Percentiles rank a stretch among this genome's conserved stretches.
Evolutionary conservation across 2,797 vertebrate genomes (phyloP).

Genomic region (Trichosurus vulpecula): DNA sequence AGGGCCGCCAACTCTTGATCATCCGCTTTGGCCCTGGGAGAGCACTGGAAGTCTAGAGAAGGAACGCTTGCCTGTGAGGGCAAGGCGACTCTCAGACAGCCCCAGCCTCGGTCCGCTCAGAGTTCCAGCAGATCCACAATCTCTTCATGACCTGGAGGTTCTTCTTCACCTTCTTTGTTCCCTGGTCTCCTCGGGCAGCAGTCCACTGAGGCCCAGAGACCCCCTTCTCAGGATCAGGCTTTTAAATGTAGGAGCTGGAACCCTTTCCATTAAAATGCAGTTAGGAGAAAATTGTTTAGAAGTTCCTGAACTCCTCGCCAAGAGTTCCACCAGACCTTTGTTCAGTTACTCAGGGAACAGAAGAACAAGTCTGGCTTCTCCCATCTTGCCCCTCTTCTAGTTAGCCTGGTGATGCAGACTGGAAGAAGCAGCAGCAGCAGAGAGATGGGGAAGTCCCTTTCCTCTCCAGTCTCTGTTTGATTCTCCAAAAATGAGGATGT

Average conservation of each 20-base stretch:
- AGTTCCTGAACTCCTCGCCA: neutral
- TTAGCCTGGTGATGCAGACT: neutral
- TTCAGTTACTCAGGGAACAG: neutral
- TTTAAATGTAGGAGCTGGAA: no score
- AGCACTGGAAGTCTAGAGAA: neutral
- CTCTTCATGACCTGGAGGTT: no score
- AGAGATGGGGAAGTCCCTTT: no score
- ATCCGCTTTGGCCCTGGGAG: neutral
- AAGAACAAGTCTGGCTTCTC: no score
- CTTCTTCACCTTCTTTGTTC: neutral
- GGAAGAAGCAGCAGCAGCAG: neutral
- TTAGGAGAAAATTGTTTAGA: neutral
- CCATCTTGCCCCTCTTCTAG: neutral
- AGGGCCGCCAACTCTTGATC: neutral
- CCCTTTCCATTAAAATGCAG: neutral
- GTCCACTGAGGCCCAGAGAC: neutral
- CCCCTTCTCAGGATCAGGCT: neutral
- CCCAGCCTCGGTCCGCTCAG: fast-evolving
- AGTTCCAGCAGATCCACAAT: neutral
- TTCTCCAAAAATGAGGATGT: no score
- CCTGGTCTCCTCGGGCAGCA: neutral
- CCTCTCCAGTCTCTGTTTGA: no score
- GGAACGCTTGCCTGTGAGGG: neutral
- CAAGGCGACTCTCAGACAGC: no score
- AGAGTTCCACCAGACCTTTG: neutral